Percentiles rank a stretch among this genome's conserved stretches.
Evolutionary conservation across 2,888 invertebrate species (phyloP).

Genomic region (Eupeodes latifasciatus): DNA sequence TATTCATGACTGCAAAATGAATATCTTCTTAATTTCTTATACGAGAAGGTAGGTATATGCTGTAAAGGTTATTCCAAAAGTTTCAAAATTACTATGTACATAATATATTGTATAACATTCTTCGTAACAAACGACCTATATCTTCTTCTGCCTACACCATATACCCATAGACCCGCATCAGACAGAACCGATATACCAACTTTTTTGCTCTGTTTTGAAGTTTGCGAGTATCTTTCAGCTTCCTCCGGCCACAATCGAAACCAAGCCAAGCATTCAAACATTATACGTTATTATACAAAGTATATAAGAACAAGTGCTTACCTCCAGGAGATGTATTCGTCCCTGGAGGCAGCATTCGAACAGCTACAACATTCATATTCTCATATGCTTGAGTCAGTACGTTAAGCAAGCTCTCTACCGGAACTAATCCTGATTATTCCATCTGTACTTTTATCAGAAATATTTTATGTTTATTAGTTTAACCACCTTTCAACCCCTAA

Average conservation of each 20-base stretch:
- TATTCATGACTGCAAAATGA: slow-evolving; percentile 24
- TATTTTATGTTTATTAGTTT: slow-evolving; percentile 44
- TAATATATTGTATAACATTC: not conserved
- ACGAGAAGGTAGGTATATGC: too few species aligned
- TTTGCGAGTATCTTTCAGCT: slow-evolving; percentile 4
- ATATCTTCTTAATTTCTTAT: slow-evolving; percentile 23
- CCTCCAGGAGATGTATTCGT: not conserved
- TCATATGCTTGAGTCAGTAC: slow-evolving; percentile 41
- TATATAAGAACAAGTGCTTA: not conserved
- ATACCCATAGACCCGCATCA: not conserved
- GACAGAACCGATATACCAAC: not conserved
- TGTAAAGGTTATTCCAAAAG: not conserved
- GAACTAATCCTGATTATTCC: slow-evolving; percentile 59
- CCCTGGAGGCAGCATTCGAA: slow-evolving; percentile 12
- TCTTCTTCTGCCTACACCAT: not conserved
- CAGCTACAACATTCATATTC: slow-evolving; percentile 21
- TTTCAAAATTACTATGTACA: not conserved
- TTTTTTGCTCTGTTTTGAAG: not conserved
- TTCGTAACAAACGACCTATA: slow-evolving; percentile 7
- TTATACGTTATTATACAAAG: not conserved
- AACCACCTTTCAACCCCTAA: slow-evolving; percentile 16
- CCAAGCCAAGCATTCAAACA: not conserved
- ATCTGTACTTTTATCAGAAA: slow-evolving; percentile 36
- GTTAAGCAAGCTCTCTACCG: slow-evolving; percentile 61
- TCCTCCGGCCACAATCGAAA: not conserved